These are phyloP conservation scores for Circaetus cinerascens DNA, from an alignment of 2,113 vertebrate species.

Conservation along the genomic window DNA sequence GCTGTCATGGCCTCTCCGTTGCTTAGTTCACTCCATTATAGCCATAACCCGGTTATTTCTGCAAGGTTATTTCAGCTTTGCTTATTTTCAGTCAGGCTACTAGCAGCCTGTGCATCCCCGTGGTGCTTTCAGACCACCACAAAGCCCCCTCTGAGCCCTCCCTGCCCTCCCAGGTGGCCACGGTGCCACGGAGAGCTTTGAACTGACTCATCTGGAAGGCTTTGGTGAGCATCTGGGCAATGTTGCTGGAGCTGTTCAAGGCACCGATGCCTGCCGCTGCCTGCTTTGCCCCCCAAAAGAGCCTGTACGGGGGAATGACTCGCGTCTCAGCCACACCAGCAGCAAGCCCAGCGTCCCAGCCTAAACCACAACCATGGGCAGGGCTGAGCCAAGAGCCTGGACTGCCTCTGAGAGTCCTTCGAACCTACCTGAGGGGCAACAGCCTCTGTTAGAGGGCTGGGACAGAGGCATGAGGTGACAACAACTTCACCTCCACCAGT, in stretches of 20 bases:
- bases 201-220: accelerated
- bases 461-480: background rate
- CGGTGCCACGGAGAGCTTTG: background rate
- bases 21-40: accelerated
- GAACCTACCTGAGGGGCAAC: accelerated
- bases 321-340: background rate
- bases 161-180: background rate
- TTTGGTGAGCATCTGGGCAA: background rate
- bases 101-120: too few species aligned
- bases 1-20: background rate
- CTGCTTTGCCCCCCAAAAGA: background rate
- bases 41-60: too few species aligned
- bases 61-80: background rate
- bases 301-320: background rate
- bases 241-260: background rate
- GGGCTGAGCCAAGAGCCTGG: background rate
- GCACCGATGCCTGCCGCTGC: background rate
- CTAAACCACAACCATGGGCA: background rate
- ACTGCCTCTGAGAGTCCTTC: background rate
- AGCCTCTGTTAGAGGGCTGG: background rate
- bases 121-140: too few species aligned
- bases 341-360: background rate
- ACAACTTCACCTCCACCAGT: background rate
- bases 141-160: background rate
- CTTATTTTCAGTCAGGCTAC: background rate